Base-by-base conservation (phyloP, 2,888 invertebrate genomes). In the Acanthosepion esculentum region DNA sequence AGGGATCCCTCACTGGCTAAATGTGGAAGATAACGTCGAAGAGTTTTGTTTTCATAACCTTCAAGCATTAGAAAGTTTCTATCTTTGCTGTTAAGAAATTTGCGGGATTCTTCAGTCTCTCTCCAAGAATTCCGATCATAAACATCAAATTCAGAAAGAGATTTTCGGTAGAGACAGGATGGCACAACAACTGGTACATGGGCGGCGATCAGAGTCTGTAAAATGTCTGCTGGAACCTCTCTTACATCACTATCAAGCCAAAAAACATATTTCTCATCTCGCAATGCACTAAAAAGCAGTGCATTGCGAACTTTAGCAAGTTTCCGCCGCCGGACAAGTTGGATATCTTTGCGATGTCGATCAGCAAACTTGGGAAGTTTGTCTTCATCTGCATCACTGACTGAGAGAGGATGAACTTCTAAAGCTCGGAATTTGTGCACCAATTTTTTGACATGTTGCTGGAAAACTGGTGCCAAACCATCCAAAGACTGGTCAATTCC, bases 121-220 rank as follows among this genome's bases (percentile, higher is more conserved):
- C 94, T 92, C 96, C 96, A 96, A 5, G 96, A 95, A 93, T 96
- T 96, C 20, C 95, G 93, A 95, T 96, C 96, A 94, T 96, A 96
- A 4, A 95, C 94, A 10, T 94, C 94, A 23, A 95, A 91, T 48
- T 23, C 50, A 33, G 55, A 48, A 18, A 33, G 91, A 23, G 50
- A 48, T 20, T 91, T 55, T 48, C 93, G 59, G 94, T 95, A 95
- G 91, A 96, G 94, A 93, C 96, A 96, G 48, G 95, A 94, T 0
- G 95, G 96, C n/a, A 95, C 95, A 1, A 95, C 95, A 91, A 96
- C 95, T 41, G 95, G 95, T 59, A 95, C 95, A 6, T 94, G 78
- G 23, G 95, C 92, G 1, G 94, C 93, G 20, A 96, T 23, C 48
- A 96, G 91, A 33, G 95, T 95, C 94, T 96, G 93, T 23, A 96